These are phyloP conservation scores for Setipinna tenuifilis DNA, from an alignment of 2,797 vertebrate genomes.

Conservation along the genomic window DNA sequence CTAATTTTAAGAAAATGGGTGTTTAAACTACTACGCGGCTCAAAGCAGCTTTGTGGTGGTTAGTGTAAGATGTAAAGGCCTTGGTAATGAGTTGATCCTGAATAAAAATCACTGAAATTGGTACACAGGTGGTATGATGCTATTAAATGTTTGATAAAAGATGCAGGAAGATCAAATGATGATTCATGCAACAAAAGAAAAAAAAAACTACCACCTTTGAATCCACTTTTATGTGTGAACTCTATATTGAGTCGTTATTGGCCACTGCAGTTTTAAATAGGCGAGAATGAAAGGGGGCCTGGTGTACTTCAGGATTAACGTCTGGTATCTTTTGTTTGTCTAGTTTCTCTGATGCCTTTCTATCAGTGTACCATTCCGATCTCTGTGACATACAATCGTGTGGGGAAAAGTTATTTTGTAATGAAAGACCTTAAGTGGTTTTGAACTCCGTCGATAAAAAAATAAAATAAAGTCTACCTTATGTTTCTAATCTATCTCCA, in stretches of 20 bases:
- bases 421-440: slow-evolving; percentile 85
- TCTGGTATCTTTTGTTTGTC: slow-evolving; percentile 60
- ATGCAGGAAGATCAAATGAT: not conserved
- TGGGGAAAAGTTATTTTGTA: slow-evolving; percentile 90
- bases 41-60: not conserved
- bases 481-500: slow-evolving; percentile 84
- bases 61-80: not conserved
- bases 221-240: not conserved
- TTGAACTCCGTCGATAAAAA: slow-evolving; percentile 75
- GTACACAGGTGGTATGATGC: not conserved
- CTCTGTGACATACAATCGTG: slow-evolving; percentile 79
- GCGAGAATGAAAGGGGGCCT: not conserved
- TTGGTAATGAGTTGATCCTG: not conserved
- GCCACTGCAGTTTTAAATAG: not conserved
- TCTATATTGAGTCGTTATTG: not conserved
- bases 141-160: not conserved
- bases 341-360: slow-evolving; percentile 79
- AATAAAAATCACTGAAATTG: not conserved
- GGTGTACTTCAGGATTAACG: slow-evolving; percentile 47
- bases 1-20: slow-evolving; percentile 20
- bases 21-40: not conserved
- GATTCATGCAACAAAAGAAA: not conserved
- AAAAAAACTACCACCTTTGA: not conserved
- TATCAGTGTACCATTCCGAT: slow-evolving; percentile 91
- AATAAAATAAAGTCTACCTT: slow-evolving; percentile 92